A percentile compares a stretch with the other conserved stretches of the same genome.
Conservation (phyloP, 2,888 invertebrate genomes). For the Gonocerus acuteangulatus region DNA sequence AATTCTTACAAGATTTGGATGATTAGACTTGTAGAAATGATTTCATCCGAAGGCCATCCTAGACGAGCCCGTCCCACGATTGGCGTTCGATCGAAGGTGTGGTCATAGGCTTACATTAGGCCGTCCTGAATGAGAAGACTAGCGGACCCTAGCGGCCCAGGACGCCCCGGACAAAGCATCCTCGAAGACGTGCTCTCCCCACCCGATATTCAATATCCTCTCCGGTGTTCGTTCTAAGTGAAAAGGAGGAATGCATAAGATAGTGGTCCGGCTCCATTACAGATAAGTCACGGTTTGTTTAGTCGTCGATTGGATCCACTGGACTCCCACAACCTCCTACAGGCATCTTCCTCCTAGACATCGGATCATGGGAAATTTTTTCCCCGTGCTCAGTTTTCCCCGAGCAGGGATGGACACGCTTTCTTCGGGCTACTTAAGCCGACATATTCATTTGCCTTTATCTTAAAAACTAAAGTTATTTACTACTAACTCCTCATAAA, state of each 20-base stretch:
- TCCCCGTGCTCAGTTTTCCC: not conserved
- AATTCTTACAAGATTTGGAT: too few relatives aligned
- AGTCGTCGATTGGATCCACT: conserved; percentile 7
- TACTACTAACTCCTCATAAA: too few relatives aligned
- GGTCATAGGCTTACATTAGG: too few relatives aligned
- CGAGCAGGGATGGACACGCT: conserved; percentile 2
- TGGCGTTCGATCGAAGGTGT: too few relatives aligned
- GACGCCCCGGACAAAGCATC: not conserved
- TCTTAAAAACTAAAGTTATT: too few relatives aligned
- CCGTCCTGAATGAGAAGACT: too few relatives aligned
- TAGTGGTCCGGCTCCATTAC: conserved; percentile 19
- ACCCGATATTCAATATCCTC: conserved; percentile 18
- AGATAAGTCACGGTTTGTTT: conserved; percentile 23
- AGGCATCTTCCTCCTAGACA: not conserved
- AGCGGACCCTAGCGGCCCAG: conserved; percentile 4
- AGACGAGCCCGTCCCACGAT: too few relatives aligned
- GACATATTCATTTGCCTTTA: too few relatives aligned
- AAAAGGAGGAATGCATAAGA: conserved; percentile 19
- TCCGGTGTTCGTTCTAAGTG: not conserved
- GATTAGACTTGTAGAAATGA: too few relatives aligned
- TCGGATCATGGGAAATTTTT: conserved; percentile 18
- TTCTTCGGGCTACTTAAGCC: conserved; percentile 2
- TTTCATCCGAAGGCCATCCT: too few relatives aligned
- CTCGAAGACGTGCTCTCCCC: conserved; percentile 7
- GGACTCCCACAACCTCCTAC: conserved; percentile 15